phyloP scores from a whole-genome alignment of 2,888 invertebrate species.

The Cosmia trapezina region DNA sequence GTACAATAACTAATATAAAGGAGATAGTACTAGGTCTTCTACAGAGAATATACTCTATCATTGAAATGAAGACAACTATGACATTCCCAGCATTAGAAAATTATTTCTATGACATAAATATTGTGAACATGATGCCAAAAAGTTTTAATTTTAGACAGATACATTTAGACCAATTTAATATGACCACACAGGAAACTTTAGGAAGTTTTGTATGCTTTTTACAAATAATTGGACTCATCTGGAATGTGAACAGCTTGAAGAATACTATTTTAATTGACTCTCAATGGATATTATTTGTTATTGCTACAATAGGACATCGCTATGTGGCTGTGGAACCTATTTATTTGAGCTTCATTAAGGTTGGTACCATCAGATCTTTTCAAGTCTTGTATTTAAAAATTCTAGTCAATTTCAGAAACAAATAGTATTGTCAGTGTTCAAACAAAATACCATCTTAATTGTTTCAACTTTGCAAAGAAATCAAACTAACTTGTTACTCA shows the following conservation, averaged over 20 bases:
- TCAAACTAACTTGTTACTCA: not conserved
- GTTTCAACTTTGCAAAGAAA: not conserved
- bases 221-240: constrained; percentile 84
- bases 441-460: not conserved
- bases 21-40: constrained; percentile 77
- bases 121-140: constrained; percentile 73
- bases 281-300: constrained; percentile 83
- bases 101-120: constrained; percentile 77
- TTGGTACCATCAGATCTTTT: constrained; percentile 65
- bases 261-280: constrained; percentile 82
- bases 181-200: constrained; percentile 79
- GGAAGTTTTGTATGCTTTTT: constrained; percentile 83
- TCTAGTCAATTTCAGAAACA: not conserved
- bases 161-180: constrained; percentile 74
- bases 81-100: constrained; percentile 85
- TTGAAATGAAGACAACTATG: constrained; percentile 83
- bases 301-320: constrained; percentile 75
- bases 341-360: constrained; percentile 81
- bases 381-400: not conserved
- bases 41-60: constrained; percentile 81
- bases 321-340: constrained; percentile 73
- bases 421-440: not conserved
- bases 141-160: constrained; percentile 72
- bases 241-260: constrained; percentile 81
- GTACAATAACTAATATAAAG: constrained; percentile 79